Base-by-base conservation (phyloP, 1,140 invertebrate genomes). In the Radopholus similis region DNA sequence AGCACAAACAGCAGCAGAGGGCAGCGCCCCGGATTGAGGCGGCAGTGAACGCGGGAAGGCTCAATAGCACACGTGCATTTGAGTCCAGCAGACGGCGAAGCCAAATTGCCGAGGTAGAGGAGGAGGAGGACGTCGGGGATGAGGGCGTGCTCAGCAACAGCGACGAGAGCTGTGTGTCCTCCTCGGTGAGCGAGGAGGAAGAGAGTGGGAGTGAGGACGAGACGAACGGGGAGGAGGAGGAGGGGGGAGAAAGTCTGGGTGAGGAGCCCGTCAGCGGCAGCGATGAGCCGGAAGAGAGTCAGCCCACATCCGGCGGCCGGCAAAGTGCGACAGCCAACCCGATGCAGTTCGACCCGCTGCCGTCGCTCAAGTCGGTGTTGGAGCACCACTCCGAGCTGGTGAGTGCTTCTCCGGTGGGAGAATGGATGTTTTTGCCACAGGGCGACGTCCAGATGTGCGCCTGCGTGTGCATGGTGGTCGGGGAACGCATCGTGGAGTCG, bases 401-500 rank as follows among this genome's bases (percentile, higher is more conserved):
- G 34, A 70, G 15, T 65, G 4, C 26, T 28, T 21, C 11, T 26
- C 21, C 15, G 34, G n/a, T 1, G 26, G 15, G 13, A 13, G 18
- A 44, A 35, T 35, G 11, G 64, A 28, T 65, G 28, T 59, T 67
- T 26, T 13, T 23, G 42, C 4, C 2, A n/a, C 30, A 72, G 70
- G 67, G 72, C 8, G 74, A 73, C 34, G 42, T 58, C n/a, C 72
- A 73, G 38, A 75, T 55, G 21, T 70, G 69, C 47, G 74, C 72
- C 28, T 62, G 66, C 6, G 28, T 73, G 38, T 76, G 72, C 30
- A 26, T 76, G 30, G 34, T 73, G 40, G 47, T 73, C 18, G 72
- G 72, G 2, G 38, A 72, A 15, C 68, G 51, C 34, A 34, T 76
- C 23, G 47, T 71, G 9, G 70, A 70, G 18, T 63, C 37, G 6